Conservation (phyloP, 2,888 invertebrate genomes). For the Troides oblongomaculatus region DNA sequence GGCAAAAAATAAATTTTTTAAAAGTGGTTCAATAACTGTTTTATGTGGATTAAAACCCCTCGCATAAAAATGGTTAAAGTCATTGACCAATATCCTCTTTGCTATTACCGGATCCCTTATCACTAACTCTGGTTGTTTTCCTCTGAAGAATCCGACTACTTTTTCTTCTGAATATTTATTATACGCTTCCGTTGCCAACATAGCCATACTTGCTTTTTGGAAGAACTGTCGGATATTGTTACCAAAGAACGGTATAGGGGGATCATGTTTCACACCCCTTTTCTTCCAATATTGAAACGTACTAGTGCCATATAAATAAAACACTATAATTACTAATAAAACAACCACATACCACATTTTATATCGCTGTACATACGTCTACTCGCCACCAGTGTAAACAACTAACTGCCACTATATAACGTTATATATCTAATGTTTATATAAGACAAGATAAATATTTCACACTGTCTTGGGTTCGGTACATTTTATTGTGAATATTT, state of each 20-base stretch:
- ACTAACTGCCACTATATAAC: no score
- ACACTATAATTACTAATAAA: not conserved
- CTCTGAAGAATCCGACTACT: conserved; percentile 63
- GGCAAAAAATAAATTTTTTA: conserved; percentile 65
- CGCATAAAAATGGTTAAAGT: conserved; percentile 59
- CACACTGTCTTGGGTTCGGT: no score
- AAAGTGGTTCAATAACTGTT: conserved; percentile 58
- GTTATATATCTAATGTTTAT: no score
- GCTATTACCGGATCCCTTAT: conserved; percentile 64
- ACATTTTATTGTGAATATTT: no score
- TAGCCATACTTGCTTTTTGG: conserved; percentile 58
- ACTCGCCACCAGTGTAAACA: no score
- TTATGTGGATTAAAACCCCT: conserved; percentile 58
- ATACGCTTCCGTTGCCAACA: conserved; percentile 57
- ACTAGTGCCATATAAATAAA: conserved; percentile 54
- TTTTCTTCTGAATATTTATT: conserved; percentile 61
- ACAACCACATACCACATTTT: no score
- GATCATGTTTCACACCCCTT: conserved; percentile 60
- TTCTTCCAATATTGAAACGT: conserved; percentile 63
- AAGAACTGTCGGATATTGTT: conserved; percentile 55
- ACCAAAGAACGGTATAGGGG: conserved; percentile 57
- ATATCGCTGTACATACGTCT: no score
- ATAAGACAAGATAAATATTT: no score
- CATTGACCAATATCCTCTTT: conserved; percentile 59
- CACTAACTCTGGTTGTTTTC: conserved; percentile 55